Conservation (phyloP, 2,888 invertebrate species). For the Nephrotoma flavescens region DNA sequence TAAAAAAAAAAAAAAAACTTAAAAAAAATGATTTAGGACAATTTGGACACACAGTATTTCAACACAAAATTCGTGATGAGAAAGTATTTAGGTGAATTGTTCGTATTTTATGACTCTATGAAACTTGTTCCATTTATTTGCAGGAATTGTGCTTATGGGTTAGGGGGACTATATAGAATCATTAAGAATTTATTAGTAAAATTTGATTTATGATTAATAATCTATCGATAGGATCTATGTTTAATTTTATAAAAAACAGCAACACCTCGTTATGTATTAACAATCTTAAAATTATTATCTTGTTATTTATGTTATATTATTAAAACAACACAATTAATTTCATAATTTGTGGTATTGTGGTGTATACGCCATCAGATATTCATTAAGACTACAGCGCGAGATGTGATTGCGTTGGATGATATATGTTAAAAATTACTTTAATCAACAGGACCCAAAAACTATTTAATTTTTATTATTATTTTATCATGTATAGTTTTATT, state of each 20-base stretch:
- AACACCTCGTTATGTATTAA: neutral
- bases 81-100: neutral
- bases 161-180: neutral
- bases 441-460: neutral
- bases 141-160: neutral
- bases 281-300: no score
- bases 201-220: neutral
- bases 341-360: neutral
- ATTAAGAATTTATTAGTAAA: neutral
- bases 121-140: neutral
- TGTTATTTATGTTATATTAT: neutral
- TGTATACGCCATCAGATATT: neutral
- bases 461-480: neutral
- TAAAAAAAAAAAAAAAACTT: neutral
- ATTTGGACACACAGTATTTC: neutral
- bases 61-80: neutral
- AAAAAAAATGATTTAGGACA: neutral
- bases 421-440: neutral
- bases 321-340: neutral
- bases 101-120: neutral
- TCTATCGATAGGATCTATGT: neutral
- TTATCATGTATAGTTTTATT: neutral
- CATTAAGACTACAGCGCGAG: neutral
- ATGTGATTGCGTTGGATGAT: neutral
- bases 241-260: neutral